Evolutionary conservation across 2,113 vertebrate species (phyloP).

Genomic region (Semicossyphus pulcher): DNA sequence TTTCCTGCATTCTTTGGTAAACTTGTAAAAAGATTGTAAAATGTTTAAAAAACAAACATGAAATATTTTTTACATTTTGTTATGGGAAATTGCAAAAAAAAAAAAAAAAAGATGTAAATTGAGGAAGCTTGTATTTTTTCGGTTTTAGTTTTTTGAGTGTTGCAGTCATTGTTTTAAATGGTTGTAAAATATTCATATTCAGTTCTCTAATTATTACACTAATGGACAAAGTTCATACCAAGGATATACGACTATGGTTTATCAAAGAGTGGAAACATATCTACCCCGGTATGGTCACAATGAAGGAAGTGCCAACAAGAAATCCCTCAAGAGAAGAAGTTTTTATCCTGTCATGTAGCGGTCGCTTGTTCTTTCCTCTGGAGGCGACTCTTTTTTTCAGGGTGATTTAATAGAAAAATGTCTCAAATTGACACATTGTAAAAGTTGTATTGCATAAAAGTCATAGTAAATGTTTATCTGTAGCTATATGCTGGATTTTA

Average conservation of each 20-base stretch:
- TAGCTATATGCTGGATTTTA: background rate
- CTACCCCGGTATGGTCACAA: conserved; percentile 49
- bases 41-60: conserved; percentile 74
- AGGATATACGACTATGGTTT: conserved; percentile 34
- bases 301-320: conserved; percentile 50
- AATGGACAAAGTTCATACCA: conserved; percentile 53
- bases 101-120: conserved; percentile 61
- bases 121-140: conserved; percentile 58
- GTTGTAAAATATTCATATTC: conserved; percentile 80
- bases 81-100: conserved; percentile 58
- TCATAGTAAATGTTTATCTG: background rate
- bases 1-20: conserved; percentile 60
- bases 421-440: too few species aligned
- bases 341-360: background rate
- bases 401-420: too few species aligned
- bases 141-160: conserved; percentile 62
- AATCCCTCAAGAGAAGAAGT: background rate
- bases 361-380: too few species aligned
- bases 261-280: conserved; percentile 54
- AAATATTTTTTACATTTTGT: conserved; percentile 79
- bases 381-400: too few species aligned
- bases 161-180: conserved; percentile 90
- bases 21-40: conserved; percentile 75
- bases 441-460: too few species aligned
- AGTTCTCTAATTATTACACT: conserved; percentile 70